Base-by-base conservation (phyloP, 1,140 invertebrate genomes). In the Cydia amplana region DNA sequence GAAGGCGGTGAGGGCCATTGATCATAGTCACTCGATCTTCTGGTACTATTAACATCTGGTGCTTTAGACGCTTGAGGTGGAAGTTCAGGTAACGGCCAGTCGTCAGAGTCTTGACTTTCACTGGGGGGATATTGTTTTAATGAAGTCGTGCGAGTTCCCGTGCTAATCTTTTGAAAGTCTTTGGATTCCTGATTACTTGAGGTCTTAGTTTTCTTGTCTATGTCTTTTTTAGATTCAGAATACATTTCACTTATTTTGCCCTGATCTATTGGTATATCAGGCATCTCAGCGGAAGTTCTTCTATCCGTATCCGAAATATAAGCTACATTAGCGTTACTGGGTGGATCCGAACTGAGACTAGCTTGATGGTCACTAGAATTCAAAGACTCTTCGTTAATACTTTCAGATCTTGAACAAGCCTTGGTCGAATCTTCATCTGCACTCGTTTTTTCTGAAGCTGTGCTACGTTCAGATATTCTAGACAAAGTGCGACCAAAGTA, bases 361-460 rank as follows among this genome's bases (percentile, higher is more conserved):
- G 96, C 96, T 87, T 97, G 96, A 86, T 96, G 96, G 86, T 97
- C 96, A 85, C 96, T 97, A 0, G 96, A 97, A 74, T 96, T 95
- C 16, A 97, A 90, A 1, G 96, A 97, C 85, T 97, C 96, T 83
- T 97, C 97, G 80, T 97, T 96, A 72, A 97, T 94, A 87, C 96
- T 97, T 60, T 97, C 96, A 6, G 96, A 97, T 73, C 96, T 94
- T 4, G 95, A 95, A 43, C 95, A 96, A 1, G 96, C 96, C 91
- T 97, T 97, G 36, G 96, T 97, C 0, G 97, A 96, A 89, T 97
- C 97, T 84, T 97, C 97, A 77, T 97, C 95, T 79, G 96, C 95
- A 84, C 96, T 96, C 2, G 95, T 94, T 84, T 94, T 93, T 83
- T 97, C 97, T 1, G 97, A 98, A 16, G 97, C 96, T 9, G 97